phyloP scores from a whole-genome alignment of 2,113 vertebrate species.

The Capreolus pygargus region DNA sequence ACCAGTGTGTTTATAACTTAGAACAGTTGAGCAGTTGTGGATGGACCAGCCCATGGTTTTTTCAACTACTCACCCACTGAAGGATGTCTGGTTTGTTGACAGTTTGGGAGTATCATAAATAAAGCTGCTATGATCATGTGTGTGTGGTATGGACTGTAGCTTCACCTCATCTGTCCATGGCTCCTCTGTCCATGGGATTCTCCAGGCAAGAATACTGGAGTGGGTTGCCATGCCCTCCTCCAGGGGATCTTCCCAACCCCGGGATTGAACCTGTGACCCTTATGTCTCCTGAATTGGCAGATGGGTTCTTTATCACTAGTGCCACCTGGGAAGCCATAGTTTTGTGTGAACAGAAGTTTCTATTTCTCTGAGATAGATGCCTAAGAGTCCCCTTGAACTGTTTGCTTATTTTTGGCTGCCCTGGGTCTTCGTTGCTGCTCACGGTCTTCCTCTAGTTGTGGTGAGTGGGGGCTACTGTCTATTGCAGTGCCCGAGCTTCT shows the following conservation, averaged over 20 bases:
- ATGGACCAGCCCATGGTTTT: background rate
- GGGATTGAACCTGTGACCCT: background rate
- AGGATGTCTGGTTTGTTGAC: no score
- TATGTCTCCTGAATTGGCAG: background rate
- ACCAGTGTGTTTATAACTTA: background rate
- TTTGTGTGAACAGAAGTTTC: background rate
- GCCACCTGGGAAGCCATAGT: background rate
- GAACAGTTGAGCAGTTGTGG: background rate
- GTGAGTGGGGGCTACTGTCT: background rate
- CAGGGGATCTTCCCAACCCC: background rate
- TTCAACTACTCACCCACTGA: rapidly evolving
- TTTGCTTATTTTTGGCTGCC: background rate
- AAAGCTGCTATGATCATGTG: background rate
- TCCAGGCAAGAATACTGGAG: background rate
- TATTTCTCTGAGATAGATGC: background rate
- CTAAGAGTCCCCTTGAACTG: background rate
- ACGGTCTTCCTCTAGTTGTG: background rate
- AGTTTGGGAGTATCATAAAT: background rate
- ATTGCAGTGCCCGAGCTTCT: background rate
- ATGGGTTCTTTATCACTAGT: background rate
- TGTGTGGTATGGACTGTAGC: background rate
- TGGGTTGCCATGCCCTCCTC: background rate
- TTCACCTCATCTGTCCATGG: background rate
- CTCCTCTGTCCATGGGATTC: background rate
- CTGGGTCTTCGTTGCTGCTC: background rate